Base-by-base conservation (phyloP, 1,140 invertebrate genomes). In the Saccostrea glomerata region DNA sequence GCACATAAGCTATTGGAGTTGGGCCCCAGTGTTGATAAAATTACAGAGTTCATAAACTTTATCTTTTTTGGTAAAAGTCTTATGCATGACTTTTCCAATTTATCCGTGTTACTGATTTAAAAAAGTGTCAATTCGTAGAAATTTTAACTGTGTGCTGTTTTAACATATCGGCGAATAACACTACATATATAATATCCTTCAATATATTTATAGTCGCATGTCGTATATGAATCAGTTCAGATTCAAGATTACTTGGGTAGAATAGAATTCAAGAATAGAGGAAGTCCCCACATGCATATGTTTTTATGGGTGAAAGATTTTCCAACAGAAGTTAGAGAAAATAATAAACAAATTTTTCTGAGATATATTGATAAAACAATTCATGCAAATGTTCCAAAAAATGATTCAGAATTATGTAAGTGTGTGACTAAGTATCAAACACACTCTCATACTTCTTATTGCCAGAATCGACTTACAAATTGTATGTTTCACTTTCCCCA, bases 401-500 rank as follows among this genome's bases (percentile, higher is more conserved):
- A 54, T n/a, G 90, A 90, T 47, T 47, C 84, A 17, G 86, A 88
- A 40, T 84, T 90, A 15, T 54, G 84, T 83, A 23, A 17, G 25
- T 47, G 85, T 56, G 89, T 89, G 6, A 70, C 83, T 20, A 86
- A 85, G n/a, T 58, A 88, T 82, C 90, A 91, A 89, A 86, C 66
- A 58, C 88, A 91, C 85, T 25, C 55, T 82, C 90, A 90, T 66
- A 60, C 55, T 58, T 7, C 83, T 25, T 89, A 89, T 82, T 90
- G 89, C 54, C 63, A 20, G 9, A 23, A 23, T 85, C 88, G 56
- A 20, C 54, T 20, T n/a, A 54, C n/a, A 12, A 85, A 11, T 55
- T 92, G 90, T 89, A 73, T 90, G 73, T 92, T 92, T 89, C 85
- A 86, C 20, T 91, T 90, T 86, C 91, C 91, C 0, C 70, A 70